Evolutionary conservation across 92 coral and sea anemone genomes (phyloP), one percentile per base, ranked within the genome.

Genomic region (Meandrina meandrites): DNA sequence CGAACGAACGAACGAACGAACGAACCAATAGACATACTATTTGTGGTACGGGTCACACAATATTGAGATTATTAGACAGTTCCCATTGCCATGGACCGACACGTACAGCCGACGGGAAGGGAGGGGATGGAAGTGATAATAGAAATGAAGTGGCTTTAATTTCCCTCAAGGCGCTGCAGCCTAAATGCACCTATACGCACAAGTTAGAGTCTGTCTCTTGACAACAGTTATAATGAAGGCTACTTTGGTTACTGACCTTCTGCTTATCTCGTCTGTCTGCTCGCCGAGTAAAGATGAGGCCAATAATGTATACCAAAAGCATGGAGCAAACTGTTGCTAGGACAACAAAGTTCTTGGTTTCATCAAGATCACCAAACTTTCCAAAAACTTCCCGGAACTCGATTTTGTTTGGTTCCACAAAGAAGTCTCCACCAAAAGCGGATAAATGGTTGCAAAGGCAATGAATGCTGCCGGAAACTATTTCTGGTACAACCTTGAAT

Each of bases 371-470:
- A 10, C 19, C n/a, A 74, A 97, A 92, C 77, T 92, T 82, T 19
- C 79, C 66, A 64, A 90, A 94, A 12, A 89, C 98, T 35, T 35
- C 79, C 13, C 62, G 78, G 76, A 87, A 94, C 17, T 94, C 91
- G 54, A 94, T 92, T 19, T 91, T 83, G 77, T 94, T 92, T 30
- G 95, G 93, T 31, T 92, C 90, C 76, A 94, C 98, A 56, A 94
- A 93, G 81, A 94, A 94, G 56, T 89, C 91, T 28, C 98, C 96
- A 40, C 98, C 98, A 81, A 94, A 94, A 4, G 98, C 76, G 21
- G 98, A 91, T 28, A 94, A 50, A 36, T 94, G 98, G 75, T 87
- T 88, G 89, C 98, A 94, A 60, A 84, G 79, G 78, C 98, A 94
- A 45, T 91, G 89, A 36, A 94, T 73, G 5, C 47, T 76, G 10